Evolutionary conservation across 2,113 vertebrate genomes (phyloP).

Genomic region (Gobio gobio): DNA sequence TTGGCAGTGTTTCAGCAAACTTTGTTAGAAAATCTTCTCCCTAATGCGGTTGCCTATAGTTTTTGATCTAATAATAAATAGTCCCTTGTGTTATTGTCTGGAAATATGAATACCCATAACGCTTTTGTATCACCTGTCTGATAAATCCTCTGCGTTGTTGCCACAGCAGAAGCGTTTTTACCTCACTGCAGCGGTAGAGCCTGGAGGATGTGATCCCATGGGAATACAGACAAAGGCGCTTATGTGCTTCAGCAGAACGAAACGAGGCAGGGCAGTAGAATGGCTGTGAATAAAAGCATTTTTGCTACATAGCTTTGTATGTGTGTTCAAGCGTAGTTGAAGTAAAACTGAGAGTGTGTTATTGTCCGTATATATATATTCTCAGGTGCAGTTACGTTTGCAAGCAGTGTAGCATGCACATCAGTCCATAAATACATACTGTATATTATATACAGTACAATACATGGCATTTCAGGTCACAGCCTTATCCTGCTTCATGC

Average conservation of each 20-base stretch:
- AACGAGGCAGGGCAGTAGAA: constrained; percentile 28
- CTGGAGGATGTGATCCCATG: constrained; percentile 41
- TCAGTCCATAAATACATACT: background rate
- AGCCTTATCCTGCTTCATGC: background rate
- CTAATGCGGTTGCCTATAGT: constrained; percentile 43
- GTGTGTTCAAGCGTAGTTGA: constrained; percentile 7
- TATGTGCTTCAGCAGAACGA: constrained; percentile 44
- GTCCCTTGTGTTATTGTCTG: constrained; percentile 43
- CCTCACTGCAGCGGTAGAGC: constrained; percentile 41
- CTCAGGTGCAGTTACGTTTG: background rate
- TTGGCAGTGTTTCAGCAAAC: constrained; percentile 37
- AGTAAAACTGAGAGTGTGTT: background rate
- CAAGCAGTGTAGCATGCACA: background rate
- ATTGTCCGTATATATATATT: background rate
- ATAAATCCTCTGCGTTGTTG: constrained; percentile 50
- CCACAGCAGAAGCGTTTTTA: constrained; percentile 34
- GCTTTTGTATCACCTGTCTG: constrained; percentile 50
- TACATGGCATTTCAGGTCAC: background rate
- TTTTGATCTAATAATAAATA: constrained; percentile 63
- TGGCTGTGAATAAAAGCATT: constrained; percentile 23
- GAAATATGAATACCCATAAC: constrained; percentile 56
- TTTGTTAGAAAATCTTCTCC: constrained; percentile 27
- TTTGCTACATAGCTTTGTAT: constrained; percentile 15
- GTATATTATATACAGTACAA: background rate
- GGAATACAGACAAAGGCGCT: constrained; percentile 48